Conservation (phyloP, 1,140 invertebrate genomes). For the Solenopsis fugax region DNA sequence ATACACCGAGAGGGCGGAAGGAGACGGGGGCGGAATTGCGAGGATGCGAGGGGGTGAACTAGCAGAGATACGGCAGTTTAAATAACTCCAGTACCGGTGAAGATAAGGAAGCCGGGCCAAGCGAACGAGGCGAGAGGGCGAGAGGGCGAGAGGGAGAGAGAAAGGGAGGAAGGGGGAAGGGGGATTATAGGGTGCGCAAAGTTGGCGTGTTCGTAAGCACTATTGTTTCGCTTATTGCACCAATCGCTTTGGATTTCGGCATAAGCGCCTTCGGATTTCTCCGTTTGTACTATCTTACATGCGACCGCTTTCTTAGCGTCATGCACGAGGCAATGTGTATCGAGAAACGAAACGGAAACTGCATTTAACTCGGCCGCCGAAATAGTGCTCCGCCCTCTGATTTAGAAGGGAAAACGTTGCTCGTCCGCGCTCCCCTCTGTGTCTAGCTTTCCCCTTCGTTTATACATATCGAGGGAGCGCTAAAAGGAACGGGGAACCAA, state of each 20-base stretch:
- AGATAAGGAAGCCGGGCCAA: conserved; percentile 73
- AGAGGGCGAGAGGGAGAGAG: too few species aligned
- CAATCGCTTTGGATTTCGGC: conserved; percentile 77
- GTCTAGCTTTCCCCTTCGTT: conserved; percentile 24
- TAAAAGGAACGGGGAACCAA: neutral
- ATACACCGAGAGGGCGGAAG: conserved; percentile 16
- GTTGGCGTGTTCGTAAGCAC: conserved; percentile 77
- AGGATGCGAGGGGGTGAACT: conserved; percentile 15
- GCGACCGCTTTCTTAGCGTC: conserved; percentile 6
- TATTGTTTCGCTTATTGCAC: conserved; percentile 80
- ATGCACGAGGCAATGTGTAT: conserved; percentile 25
- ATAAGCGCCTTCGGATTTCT: conserved; percentile 60
- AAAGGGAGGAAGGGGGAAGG: conserved; percentile 33
- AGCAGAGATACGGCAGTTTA: conserved; percentile 78
- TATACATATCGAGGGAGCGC: neutral
- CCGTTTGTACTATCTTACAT: neutral
- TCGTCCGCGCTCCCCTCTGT: neutral
- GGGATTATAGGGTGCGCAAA: conserved; percentile 73
- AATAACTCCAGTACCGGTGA: conserved; percentile 74
- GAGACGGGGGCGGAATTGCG: conserved; percentile 18
- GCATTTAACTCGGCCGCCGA: conserved; percentile 70
- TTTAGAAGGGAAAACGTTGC: conserved; percentile 71
- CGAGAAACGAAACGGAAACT: conserved; percentile 64
- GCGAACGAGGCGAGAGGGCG: conserved; percentile 37
- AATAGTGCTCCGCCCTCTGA: conserved; percentile 65